A percentile compares a stretch with the other conserved stretches of the same genome.
phyloP scores from a whole-genome alignment of 2,113 vertebrate species.

The Notothenia rossii region DNA sequence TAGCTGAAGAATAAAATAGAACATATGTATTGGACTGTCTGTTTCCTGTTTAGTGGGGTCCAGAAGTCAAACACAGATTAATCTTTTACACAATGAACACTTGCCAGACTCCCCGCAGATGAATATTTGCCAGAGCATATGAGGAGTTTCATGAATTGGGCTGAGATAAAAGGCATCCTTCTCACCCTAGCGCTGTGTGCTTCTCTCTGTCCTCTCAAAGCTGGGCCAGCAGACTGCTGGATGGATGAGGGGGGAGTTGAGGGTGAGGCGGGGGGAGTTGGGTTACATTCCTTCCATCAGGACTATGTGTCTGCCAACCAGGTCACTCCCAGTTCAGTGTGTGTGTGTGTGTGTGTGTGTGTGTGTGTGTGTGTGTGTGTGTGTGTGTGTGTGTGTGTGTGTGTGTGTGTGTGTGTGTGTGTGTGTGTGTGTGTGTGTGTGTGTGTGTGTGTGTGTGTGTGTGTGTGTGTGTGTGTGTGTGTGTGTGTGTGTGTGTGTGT shows the following conservation, averaged over 20 bases:
- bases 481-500: neutral
- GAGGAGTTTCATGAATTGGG: constrained; percentile 15
- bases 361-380: constrained; percentile 26
- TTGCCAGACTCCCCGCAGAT: constrained; percentile 1
- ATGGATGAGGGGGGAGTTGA: constrained; percentile 50
- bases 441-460: neutral
- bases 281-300: constrained; percentile 85
- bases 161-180: constrained; percentile 32
- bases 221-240: constrained; percentile 67
- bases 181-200: neutral
- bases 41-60: neutral
- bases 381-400: constrained; percentile 19
- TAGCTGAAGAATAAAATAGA: constrained; percentile 2
- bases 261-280: constrained; percentile 73
- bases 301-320: constrained; percentile 77
- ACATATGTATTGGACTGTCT: neutral
- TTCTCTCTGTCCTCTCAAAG: constrained; percentile 43
- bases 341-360: constrained; percentile 20
- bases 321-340: constrained; percentile 87
- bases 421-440: constrained; percentile 1
- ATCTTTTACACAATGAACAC: constrained; percentile 3
- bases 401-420: constrained; percentile 37
- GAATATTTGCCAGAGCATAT: neutral
- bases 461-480: constrained; percentile 6
- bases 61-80: neutral